phyloP scores from a whole-genome alignment of 1,140 invertebrate genomes.

The Physella acuta region DNA sequence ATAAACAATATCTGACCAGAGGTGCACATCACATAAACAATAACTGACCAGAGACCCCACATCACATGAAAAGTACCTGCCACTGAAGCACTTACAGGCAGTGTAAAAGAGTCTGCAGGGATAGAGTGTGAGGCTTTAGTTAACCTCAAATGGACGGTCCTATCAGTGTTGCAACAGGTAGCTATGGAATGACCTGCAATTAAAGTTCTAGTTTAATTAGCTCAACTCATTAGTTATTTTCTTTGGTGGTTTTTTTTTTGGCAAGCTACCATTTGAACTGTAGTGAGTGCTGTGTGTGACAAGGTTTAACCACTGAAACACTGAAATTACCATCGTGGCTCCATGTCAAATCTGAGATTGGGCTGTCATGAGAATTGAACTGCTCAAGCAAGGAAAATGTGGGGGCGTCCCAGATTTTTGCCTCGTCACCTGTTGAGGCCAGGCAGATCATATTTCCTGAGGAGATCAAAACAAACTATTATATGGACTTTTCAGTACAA shows the following conservation, averaged over 20 bases:
- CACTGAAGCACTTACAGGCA: conserved; percentile 14
- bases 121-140: conserved; percentile 2
- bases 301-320: background rate
- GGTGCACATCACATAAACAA: too few relatives aligned
- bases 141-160: conserved; percentile 1
- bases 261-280: background rate
- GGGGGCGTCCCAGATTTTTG: conserved; percentile 52
- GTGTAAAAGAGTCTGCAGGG: conserved; percentile 1
- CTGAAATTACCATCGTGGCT: conserved; percentile 46
- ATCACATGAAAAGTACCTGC: too few relatives aligned
- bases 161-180: conserved; percentile 8
- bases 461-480: too few relatives aligned
- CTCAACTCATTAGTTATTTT: background rate
- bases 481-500: too few relatives aligned
- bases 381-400: conserved; percentile 43
- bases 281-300: background rate
- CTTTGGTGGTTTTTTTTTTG: background rate
- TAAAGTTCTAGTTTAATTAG: background rate
- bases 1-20: too few relatives aligned
- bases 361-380: conserved; percentile 49
- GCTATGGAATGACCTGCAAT: background rate
- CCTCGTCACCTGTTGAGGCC: conserved; percentile 53
- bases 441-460: conserved; percentile 39
- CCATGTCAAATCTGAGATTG: conserved; percentile 49
- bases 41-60: too few relatives aligned